Evolutionary conservation across 92 coral and sea anemone genomes (phyloP).

Genomic region (Epizoanthus ramosus): DNA sequence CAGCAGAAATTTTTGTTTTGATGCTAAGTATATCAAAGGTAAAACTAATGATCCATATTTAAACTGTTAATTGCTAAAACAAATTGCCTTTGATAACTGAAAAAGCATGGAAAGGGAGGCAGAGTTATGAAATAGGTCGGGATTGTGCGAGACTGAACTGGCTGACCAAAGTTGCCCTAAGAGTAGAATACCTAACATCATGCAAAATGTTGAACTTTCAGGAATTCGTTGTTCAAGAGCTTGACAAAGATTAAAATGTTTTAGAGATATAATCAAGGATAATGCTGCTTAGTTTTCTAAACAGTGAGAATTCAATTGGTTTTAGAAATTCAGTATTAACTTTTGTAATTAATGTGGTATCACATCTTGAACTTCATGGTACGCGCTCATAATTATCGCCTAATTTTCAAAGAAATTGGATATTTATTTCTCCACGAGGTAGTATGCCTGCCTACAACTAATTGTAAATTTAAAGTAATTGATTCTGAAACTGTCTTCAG

Average conservation of each 20-base stretch:
- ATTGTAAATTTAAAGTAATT: slow-evolving; percentile 35
- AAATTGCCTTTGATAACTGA: neutral
- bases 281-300: neutral
- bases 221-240: neutral
- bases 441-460: neutral
- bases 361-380: slow-evolving; percentile 7
- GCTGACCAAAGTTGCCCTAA: neutral
- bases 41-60: neutral
- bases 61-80: slow-evolving; percentile 34
- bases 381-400: slow-evolving; percentile 12
- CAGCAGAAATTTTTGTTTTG: neutral
- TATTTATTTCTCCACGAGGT: slow-evolving; percentile 10
- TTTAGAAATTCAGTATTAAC: slow-evolving; percentile 8
- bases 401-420: slow-evolving; percentile 33
- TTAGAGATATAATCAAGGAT: neutral
- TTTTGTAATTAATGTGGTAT: slow-evolving; percentile 10
- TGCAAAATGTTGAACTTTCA: neutral
- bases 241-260: neutral
- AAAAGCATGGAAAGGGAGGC: neutral
- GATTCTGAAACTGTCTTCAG: slow-evolving; percentile 18
- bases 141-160: neutral
- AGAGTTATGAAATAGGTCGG: neutral
- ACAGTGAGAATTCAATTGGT: slow-evolving; percentile 9
- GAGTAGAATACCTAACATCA: neutral
- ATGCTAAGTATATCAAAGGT: neutral